Conservation (phyloP, 2,888 invertebrate genomes). For the Noctua fimbriata region DNA sequence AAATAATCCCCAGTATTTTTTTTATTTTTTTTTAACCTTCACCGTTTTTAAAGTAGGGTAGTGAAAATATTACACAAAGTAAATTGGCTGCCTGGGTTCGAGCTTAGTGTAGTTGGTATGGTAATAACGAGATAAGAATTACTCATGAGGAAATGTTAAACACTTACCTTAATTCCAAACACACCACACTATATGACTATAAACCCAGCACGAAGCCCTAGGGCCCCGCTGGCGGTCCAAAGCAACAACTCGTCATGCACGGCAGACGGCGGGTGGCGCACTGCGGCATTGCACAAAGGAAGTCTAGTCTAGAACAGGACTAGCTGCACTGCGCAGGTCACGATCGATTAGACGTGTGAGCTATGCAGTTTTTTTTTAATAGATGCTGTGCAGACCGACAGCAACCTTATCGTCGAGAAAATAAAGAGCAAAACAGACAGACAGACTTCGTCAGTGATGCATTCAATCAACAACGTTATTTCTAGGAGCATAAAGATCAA, state of each 20-base stretch:
- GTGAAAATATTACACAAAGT: too few relatives aligned
- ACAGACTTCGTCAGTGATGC: not conserved
- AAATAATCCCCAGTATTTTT: too few relatives aligned
- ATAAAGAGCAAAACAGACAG: not conserved
- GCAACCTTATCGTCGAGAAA: not conserved
- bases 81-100: too few relatives aligned
- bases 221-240: not conserved
- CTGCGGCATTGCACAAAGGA: conserved; percentile 2
- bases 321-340: conserved; percentile 4
- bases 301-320: not conserved
- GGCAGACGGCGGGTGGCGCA: conserved; percentile 10
- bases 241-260: not conserved
- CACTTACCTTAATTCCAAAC: not conserved
- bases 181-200: not conserved
- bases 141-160: not conserved
- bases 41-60: not conserved
- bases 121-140: not conserved
- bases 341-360: not conserved
- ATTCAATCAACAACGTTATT: not conserved
- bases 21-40: too few relatives aligned
- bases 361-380: not conserved
- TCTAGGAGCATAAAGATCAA: fast-evolving
- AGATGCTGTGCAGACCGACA: not conserved
- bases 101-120: too few relatives aligned
- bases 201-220: not conserved